Base-by-base conservation (phyloP, 2,888 invertebrate species). In the Euphydryas editha region DNA sequence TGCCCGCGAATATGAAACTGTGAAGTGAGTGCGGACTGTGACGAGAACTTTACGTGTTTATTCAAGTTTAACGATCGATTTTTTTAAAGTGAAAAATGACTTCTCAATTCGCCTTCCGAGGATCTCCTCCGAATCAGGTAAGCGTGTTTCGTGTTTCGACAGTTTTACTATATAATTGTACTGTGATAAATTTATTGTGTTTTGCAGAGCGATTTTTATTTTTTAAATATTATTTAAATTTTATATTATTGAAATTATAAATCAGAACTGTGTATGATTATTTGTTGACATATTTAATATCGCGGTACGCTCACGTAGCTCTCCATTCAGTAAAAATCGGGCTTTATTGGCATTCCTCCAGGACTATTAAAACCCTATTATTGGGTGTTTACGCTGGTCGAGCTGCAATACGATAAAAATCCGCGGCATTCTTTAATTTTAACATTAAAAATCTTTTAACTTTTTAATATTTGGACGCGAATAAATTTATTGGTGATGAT, bases 71-170 rank as follows among this genome's bases (percentile, higher is more conserved):
- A 54, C 54, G 54, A 54, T 36, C 49, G 24, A 51, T 51, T 24
- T 51, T 47, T 46, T 17, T 54, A 54, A 36, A 81, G 83, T 83
- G 84, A 77, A 77, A 64, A 81, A 93, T 93, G 93, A 93, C 92
- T 71, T 93, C 93, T 74, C 93, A 93, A 79, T 93, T 93, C 77
- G 93, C 93, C 75, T 93, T 92, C 84, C 81, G 93, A 83, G 92
- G 93, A 86, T 93, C 93, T 73, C 93, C 93, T 65, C 93, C 93
- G 63, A 93, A 92, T 76, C 93, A 92, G 93, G 93, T 93, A 86
- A 84, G 57, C 47, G 37, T 57, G 1, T 24, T 18, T 13, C 7
- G 24, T 54, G 17, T 36, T 51, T 51, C n/a, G n/a, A 24, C 6
- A 5, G 24, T n/a, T 51, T 51, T 39, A 10, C 1, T 1, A 49